Base-by-base conservation (phyloP, 1,140 invertebrate species). In the Procambarus clarkii region DNA sequence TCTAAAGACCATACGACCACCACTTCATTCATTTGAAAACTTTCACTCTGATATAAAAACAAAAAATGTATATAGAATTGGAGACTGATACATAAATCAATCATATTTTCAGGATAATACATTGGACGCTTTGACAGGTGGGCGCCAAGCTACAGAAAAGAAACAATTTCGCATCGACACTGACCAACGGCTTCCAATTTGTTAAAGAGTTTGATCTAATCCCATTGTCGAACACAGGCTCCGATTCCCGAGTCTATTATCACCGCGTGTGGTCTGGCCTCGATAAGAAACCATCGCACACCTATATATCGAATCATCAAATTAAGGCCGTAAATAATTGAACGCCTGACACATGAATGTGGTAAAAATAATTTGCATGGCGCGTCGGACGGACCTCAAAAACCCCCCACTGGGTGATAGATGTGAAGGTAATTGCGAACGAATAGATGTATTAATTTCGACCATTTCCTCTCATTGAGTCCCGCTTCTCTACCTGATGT, bases 251-350 rank as follows among this genome's bases (percentile, higher is more conserved):
- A 44, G 86, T 64, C 88, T n/a, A 91, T 91, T 91, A 91, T 91
- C 89, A 9, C 89, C 3, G 82, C 89, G 89, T 91, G 89, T 79
- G 76, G 74, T 80, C 89, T 69, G 58, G 34, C 24, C 89, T 54
- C 80, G 89, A 88, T 79, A 69, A 85, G 89, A 91, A 77, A 44
- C 80, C 77, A 90, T 84, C 82, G 78, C 64, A 44, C 76, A 79
- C 89, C 89, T 85, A 85, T 91, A 91, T 85, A 85, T 91, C 89
- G 71, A 91, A 79, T 91, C 82, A 91, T 85, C 89, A 91, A 91
- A 85, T 91, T 91, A 91, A 48, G 80, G 64, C 24, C 5, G 64
- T 86, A 85, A 91, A 85, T 84, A 91, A 85, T 91, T 85, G 80
- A 71, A 48, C 34, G 69, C 15, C 82, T 45, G 88, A 90, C 88